These are phyloP conservation scores for Pterobdella sp. DNA, from an alignment of 2,888 invertebrate genomes.

Conservation along the genomic window DNA sequence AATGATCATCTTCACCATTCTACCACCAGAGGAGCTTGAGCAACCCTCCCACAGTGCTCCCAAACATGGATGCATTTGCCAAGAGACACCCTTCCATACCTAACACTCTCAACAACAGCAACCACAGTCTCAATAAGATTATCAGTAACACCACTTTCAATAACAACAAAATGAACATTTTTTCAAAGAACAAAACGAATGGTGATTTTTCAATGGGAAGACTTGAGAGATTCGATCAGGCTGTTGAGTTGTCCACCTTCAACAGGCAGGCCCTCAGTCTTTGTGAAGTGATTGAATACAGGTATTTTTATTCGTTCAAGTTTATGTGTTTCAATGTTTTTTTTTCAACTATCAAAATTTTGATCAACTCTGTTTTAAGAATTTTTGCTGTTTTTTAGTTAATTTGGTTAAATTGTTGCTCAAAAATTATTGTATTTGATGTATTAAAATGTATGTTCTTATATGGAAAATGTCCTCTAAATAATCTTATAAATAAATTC, in stretches of 20 bases:
- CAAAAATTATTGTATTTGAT: no score
- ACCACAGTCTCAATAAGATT: background rate
- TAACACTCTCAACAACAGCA: background rate
- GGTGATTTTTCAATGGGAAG: background rate
- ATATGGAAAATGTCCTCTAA: no score
- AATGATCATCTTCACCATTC: no score
- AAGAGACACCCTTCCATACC: background rate
- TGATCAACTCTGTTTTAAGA: no score
- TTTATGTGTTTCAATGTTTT: no score
- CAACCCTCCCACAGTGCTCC: background rate
- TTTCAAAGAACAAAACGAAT: background rate
- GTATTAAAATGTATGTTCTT: no score
- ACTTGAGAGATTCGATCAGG: background rate
- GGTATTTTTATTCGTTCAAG: no score
- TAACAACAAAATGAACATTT: background rate
- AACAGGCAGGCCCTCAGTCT: background rate
- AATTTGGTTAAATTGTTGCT: no score
- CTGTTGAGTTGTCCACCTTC: background rate
- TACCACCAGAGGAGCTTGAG: background rate
- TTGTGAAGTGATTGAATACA: background rate
- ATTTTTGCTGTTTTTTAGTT: no score
- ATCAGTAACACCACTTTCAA: no score
- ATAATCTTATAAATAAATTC: no score
- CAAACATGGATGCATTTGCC: background rate
- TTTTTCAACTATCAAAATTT: no score